Percentiles rank a stretch among this genome's conserved stretches.
Evolutionary conservation across 1,140 invertebrate genomes (phyloP).

Genomic region (Melanaphis sacchari): DNA sequence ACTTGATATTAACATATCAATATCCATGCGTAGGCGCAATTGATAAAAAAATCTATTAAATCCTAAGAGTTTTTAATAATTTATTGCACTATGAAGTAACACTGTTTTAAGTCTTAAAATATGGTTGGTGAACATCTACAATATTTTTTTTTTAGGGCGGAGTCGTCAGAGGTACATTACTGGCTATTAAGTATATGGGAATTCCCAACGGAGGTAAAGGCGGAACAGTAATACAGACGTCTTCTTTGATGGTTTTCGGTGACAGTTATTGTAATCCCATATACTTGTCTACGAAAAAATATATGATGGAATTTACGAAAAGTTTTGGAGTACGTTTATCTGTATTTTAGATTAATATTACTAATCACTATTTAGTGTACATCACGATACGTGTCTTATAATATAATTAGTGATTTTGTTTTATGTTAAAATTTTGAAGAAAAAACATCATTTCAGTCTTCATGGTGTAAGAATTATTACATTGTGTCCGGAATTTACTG

Average conservation of each 20-base stretch:
- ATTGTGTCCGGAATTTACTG: background rate
- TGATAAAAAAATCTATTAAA: background rate
- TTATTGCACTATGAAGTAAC: background rate
- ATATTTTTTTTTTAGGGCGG: constrained; percentile 61
- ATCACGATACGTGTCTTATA: background rate
- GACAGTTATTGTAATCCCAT: constrained; percentile 63
- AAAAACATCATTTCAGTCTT: background rate
- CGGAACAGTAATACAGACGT: constrained; percentile 63
- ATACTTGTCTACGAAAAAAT: constrained; percentile 66
- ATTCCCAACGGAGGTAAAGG: constrained; percentile 63
- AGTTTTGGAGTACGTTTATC: constrained; percentile 62
- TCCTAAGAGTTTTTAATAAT: background rate
- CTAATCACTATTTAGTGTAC: background rate
- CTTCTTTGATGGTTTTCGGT: constrained; percentile 60
- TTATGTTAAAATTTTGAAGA: background rate
- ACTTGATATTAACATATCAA: background rate
- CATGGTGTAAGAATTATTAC: constrained; percentile 23
- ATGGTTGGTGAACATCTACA: background rate
- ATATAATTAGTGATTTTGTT: constrained; percentile 2
- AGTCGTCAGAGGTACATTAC: constrained; percentile 59
- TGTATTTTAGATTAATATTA: background rate
- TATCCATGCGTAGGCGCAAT: background rate
- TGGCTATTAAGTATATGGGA: constrained; percentile 65
- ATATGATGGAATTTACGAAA: constrained; percentile 65
- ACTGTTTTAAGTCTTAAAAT: background rate